Evolutionary conservation across 2,113 vertebrate genomes (phyloP), one percentile per base, ranked within the genome.

Genomic region (Sus scrofa): DNA sequence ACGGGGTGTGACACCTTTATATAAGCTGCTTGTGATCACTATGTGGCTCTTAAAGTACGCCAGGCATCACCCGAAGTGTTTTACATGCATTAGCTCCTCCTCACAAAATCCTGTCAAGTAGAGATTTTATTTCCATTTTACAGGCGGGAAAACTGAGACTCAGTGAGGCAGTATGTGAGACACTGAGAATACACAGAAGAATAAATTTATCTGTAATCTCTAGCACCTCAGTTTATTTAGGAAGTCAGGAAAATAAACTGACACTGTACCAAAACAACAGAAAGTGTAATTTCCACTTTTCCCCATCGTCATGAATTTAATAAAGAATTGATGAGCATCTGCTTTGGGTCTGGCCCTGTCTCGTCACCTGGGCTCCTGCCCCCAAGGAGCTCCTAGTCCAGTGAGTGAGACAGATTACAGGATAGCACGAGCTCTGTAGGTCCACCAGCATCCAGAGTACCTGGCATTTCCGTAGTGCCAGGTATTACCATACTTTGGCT

Each of bases 1-100:
- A 3, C n/a, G 11, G 22, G 65, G 3, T 22, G 2, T 4, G 67
- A 54, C 24, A 0, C 24, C 6, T 7, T 32, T 3, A 4, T 10
- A 30, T 26, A 26, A 30, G 78, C 7, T 67, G 58, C 16, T 24
- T 13, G 7, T 1, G 9, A 54, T n/a, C 62, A 12, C 20, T 15
- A 11, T 27, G 6, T 32, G 32, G 10, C 39, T 39, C 34, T 30
- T 3, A 26, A 3, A 9, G 3, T 1, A 9, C 3, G 73, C 39
- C 6, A 54, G 62, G 7, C 18, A 24, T 18, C 15, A 0, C 34
- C 32, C 26, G 68, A 24, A 56, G 6, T 7, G 54, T 24, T 27
- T 34, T 63, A 27, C 54, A 1, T 10, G 18, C n/a, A 20, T n/a
- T 44, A n/a, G 12, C 15, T 19, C 67, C 11, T 30, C 60, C 12